Evolutionary conservation across 2,888 invertebrate species (phyloP).

Genomic region (Rotaria sp.): DNA sequence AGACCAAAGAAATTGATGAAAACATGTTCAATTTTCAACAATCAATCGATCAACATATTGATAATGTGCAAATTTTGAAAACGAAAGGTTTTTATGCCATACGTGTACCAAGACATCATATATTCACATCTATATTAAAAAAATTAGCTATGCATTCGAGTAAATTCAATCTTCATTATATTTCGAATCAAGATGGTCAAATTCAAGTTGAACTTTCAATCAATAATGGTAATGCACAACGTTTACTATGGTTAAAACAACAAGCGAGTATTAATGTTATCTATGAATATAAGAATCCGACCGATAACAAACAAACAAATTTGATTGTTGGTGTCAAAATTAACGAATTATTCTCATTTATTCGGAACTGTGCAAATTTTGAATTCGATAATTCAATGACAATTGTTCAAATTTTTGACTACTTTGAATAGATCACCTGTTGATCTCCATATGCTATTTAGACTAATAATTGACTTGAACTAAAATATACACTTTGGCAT

Average conservation of each 20-base stretch:
- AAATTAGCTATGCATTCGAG: not conserved
- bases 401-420: not conserved
- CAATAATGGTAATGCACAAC: not conserved
- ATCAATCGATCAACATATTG: not conserved
- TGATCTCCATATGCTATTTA: too few species aligned
- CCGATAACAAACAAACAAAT: not conserved
- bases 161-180: not conserved
- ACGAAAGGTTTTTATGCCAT: not conserved
- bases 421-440: not conserved
- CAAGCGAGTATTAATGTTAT: not conserved
- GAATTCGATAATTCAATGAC: not conserved
- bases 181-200: not conserved
- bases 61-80: not conserved
- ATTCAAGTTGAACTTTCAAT: not conserved
- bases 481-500: too few species aligned
- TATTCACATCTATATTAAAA: not conserved
- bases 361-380: not conserved
- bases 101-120: not conserved
- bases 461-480: too few species aligned
- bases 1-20: not conserved
- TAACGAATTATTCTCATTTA: not conserved
- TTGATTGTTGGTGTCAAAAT: not conserved
- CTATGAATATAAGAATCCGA: not conserved
- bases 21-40: not conserved
- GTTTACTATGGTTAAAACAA: not conserved